A percentile compares a stretch with the other conserved stretches of the same genome.
phyloP scores from a whole-genome alignment of 1,140 invertebrate genomes.

The Drosophila ercepeae region DNA sequence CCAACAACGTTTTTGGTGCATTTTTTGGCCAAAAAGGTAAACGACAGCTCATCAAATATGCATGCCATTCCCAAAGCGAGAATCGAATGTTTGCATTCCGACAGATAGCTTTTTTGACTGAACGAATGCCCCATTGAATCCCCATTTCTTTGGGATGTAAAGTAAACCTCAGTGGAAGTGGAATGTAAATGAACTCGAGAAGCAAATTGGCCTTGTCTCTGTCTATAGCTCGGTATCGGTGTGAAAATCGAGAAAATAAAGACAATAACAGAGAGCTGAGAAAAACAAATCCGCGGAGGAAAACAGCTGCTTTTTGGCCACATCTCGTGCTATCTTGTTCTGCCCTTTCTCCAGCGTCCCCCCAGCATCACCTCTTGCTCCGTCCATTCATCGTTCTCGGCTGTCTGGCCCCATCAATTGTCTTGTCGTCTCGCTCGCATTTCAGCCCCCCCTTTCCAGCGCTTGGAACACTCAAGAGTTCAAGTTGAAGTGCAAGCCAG shows the following conservation, averaged over 20 bases:
- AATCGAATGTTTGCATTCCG: conserved; percentile 39
- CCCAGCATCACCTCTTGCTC: conserved; percentile 2
- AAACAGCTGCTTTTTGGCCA: conserved; percentile 54
- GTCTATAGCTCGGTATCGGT: too few relatives aligned
- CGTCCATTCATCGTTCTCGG: conserved; percentile 45
- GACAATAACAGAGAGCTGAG: conserved; percentile 41
- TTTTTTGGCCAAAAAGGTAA: conserved; percentile 36
- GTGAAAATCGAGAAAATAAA: conserved; percentile 36
- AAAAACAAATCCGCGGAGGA: conserved; percentile 40
- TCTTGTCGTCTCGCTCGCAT: conserved; percentile 66
- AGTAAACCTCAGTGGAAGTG: conserved; percentile 28
- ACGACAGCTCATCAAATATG: conserved; percentile 50
- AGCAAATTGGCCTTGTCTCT: conserved; percentile 51
- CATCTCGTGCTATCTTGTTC: conserved; percentile 45
- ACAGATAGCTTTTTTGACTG: conserved; percentile 18
- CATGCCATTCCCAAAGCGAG: conserved; percentile 25
- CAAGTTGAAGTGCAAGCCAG: conserved; percentile 72
- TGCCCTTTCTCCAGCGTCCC: not conserved
- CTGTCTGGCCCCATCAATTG: conserved; percentile 73
- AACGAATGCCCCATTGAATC: conserved; percentile 18
- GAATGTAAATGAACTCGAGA: conserved; percentile 57
- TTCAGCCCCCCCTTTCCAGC: conserved; percentile 22
- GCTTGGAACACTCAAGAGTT: conserved; percentile 41
- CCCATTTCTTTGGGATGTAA: conserved; percentile 18
- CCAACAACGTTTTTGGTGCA: conserved; percentile 18